Evolutionary conservation across 1,140 invertebrate genomes (phyloP).

Genomic region (Chrysoperla carnea): DNA sequence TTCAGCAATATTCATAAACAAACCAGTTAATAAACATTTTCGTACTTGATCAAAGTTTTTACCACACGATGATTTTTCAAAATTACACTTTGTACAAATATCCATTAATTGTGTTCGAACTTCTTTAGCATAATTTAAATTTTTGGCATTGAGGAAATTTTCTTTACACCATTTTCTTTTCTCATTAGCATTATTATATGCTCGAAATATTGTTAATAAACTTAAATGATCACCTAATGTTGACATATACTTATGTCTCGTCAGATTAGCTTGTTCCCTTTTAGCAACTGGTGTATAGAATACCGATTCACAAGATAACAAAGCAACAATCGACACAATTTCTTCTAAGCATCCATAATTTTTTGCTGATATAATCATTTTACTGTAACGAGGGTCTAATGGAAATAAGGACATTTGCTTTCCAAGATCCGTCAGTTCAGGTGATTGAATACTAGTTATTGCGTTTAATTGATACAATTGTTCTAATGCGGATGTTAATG

Average conservation of each 20-base stretch:
- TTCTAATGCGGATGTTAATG: constrained; percentile 44
- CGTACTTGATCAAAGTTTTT: constrained; percentile 50
- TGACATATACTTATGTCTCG: constrained; percentile 66
- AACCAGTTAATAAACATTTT: constrained; percentile 61
- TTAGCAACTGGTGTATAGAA: constrained; percentile 36
- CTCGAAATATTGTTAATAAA: constrained; percentile 74
- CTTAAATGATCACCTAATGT: constrained; percentile 86
- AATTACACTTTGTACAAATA: constrained; percentile 50
- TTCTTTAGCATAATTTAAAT: constrained; percentile 65
- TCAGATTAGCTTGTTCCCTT: constrained; percentile 44
- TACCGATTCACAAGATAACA: constrained; percentile 40
- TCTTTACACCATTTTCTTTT: constrained; percentile 70
- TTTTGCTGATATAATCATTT: constrained; percentile 59
- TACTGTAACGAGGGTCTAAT: constrained; percentile 77
- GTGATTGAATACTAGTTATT: constrained; percentile 31
- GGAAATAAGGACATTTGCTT: constrained; percentile 82
- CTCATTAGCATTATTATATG: constrained; percentile 61
- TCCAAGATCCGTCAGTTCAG: constrained; percentile 50
- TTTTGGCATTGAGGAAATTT: constrained; percentile 74
- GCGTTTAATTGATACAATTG: constrained; percentile 60
- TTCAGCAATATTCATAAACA: constrained; percentile 84
- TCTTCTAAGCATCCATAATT: constrained; percentile 74
- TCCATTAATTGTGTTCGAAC: constrained; percentile 68
- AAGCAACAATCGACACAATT: constrained; percentile 39
- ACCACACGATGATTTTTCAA: constrained; percentile 56